phyloP scores from a whole-genome alignment of 2,113 vertebrate species.

The Pipra filicauda region DNA sequence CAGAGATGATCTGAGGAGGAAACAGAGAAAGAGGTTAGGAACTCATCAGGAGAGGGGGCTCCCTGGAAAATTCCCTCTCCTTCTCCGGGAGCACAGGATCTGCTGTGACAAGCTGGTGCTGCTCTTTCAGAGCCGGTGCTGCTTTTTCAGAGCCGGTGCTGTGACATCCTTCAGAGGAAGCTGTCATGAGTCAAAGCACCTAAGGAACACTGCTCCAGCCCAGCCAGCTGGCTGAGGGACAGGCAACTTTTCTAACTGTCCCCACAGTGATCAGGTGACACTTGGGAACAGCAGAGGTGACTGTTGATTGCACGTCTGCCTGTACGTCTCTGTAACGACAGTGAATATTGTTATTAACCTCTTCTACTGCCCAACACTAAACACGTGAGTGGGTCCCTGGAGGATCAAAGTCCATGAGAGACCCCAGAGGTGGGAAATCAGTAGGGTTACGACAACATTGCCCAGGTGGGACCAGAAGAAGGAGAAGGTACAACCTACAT shows the following conservation, averaged over 20 bases:
- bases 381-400: neutral
- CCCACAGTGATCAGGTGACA: neutral
- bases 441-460: neutral
- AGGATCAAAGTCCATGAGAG: neutral
- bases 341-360: neutral
- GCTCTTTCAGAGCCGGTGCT: neutral
- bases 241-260: neutral
- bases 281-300: neutral
- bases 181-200: neutral
- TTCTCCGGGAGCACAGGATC: neutral
- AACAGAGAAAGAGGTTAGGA: neutral
- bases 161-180: neutral
- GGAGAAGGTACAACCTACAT: neutral
- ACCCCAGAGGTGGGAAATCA: neutral
- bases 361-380: neutral
- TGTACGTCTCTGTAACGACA: neutral
- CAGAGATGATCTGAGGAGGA: constrained; percentile 86
- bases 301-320: neutral
- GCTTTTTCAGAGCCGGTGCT: neutral
- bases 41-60: neutral
- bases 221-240: neutral
- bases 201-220: neutral
- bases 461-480: neutral
- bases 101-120: neutral
- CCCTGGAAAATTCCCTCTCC: neutral